Evolutionary conservation across 2,113 vertebrate genomes (phyloP).

Genomic region (Rhinoptilus africanus): DNA sequence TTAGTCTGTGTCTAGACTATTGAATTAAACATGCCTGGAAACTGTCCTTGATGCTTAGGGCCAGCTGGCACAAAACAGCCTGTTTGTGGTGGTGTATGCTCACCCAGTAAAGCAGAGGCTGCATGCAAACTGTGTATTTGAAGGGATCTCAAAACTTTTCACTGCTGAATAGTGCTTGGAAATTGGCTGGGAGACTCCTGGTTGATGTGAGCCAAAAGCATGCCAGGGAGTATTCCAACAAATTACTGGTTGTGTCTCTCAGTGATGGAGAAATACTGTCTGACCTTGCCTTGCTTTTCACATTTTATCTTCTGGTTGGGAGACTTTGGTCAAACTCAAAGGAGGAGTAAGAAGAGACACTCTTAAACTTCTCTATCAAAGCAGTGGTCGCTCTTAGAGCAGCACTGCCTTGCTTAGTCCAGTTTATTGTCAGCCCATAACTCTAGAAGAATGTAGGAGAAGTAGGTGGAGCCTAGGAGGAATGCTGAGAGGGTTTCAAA

Average conservation of each 20-base stretch:
- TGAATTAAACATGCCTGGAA: conserved; percentile 3
- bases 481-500: not conserved
- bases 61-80: conserved; percentile 24
- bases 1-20: conserved; percentile 29
- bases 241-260: not conserved
- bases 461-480: not conserved
- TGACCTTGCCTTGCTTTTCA: not conserved
- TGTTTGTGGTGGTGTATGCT: not conserved
- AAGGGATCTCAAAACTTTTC: conserved; percentile 3
- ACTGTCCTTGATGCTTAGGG: not conserved
- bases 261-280: not conserved
- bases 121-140: not conserved
- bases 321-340: not conserved
- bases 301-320: not conserved
- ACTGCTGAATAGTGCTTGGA: not conserved
- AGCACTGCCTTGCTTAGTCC: not conserved
- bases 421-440: not conserved
- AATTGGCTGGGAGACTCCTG: not conserved
- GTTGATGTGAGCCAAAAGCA: not conserved
- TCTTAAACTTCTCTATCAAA: not conserved
- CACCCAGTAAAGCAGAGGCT: not conserved
- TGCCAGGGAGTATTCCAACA: not conserved
- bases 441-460: not conserved
- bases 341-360: not conserved
- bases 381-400: not conserved